Percentiles rank a stretch among this genome's conserved stretches.
These are phyloP conservation scores for Pithys albifrons DNA, from an alignment of 2,113 vertebrate genomes.

Conservation along the genomic window DNA sequence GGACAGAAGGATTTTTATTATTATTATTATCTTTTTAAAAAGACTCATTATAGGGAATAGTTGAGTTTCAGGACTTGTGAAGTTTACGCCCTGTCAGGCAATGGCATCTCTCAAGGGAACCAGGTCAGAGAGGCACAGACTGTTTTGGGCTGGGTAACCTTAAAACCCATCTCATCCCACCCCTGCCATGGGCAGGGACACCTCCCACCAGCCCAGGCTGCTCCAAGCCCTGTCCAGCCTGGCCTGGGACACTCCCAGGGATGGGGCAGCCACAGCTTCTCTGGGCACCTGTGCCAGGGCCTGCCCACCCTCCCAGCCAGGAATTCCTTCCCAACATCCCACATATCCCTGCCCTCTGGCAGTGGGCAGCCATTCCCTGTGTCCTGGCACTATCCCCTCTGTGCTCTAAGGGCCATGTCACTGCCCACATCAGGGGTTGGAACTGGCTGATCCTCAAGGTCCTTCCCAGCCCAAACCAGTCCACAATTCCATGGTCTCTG, in stretches of 20 bases:
- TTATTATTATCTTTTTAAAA: too few relatives aligned
- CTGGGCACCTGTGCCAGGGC: not conserved
- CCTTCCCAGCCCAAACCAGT: not conserved
- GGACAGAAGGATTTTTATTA: too few relatives aligned
- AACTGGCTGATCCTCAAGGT: not conserved
- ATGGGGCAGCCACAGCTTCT: not conserved
- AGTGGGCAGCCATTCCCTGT: not conserved
- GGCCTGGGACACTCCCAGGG: not conserved
- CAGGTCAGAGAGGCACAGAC: not conserved
- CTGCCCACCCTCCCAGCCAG: not conserved
- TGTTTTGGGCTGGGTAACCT: not conserved
- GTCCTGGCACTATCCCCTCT: not conserved
- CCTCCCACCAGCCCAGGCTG: too few relatives aligned
- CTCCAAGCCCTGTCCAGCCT: not conserved
- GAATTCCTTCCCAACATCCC: too few relatives aligned
- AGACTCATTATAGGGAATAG: too few relatives aligned
- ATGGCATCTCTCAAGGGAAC: accelerated
- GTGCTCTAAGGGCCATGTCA: not conserved
- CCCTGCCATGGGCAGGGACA: too few relatives aligned
- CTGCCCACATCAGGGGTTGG: not conserved
- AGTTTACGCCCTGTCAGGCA: not conserved
- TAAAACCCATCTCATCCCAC: not conserved
- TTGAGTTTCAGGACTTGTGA: accelerated
- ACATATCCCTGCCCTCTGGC: too few relatives aligned
- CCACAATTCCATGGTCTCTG: not conserved